phyloP scores from a whole-genome alignment of 2,797 vertebrate species.

The Brotula barbata region DNA sequence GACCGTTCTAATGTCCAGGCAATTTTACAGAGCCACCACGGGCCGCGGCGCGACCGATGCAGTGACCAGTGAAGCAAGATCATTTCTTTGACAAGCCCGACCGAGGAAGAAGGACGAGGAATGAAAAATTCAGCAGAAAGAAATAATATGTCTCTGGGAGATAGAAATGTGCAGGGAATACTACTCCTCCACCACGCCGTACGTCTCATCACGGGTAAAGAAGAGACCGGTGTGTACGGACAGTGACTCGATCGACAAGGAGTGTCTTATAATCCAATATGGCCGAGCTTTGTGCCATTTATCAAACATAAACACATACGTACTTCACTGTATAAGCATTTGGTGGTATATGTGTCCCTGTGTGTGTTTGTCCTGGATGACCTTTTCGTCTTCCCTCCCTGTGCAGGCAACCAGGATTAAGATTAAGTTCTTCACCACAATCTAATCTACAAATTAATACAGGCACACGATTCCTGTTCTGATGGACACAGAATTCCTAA shows the following conservation, averaged over 20 bases:
- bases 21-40: constrained; percentile 64
- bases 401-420: constrained; percentile 50
- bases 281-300: constrained; percentile 11
- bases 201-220: constrained; percentile 37
- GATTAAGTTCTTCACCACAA: too few species aligned
- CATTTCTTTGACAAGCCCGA: constrained; percentile 73
- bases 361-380: too few species aligned
- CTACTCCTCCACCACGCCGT: constrained; percentile 22
- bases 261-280: constrained; percentile 56
- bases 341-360: too few species aligned
- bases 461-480: too few species aligned
- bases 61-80: constrained; percentile 72
- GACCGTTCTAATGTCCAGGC: constrained; percentile 59
- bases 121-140: constrained; percentile 69
- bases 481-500: too few species aligned
- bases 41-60: constrained; percentile 65
- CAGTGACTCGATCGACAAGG: constrained; percentile 36
- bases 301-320: neutral
- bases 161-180: constrained; percentile 22
- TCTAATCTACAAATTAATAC: too few species aligned
- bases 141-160: constrained; percentile 43
- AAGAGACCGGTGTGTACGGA: constrained; percentile 33
- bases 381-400: too few species aligned
- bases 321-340: too few species aligned
- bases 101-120: constrained; percentile 62